Evolutionary conservation across 2,797 vertebrate species (phyloP), one percentile per base, ranked within the genome.

Genomic region (Mycteria americana): DNA sequence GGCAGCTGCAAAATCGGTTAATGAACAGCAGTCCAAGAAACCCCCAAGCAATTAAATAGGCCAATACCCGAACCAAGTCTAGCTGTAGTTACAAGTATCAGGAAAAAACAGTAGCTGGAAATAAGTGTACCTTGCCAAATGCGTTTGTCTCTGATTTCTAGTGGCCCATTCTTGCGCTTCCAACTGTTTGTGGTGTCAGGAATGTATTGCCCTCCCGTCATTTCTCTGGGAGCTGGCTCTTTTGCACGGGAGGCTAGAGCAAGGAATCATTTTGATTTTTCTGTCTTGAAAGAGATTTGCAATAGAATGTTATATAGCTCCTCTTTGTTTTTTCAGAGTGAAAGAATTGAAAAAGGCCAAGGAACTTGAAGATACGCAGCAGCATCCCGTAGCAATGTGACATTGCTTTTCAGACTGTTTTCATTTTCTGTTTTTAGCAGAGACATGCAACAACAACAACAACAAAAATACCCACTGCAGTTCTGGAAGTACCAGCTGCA

Each of bases 311-410:
- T 92, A 70, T 51, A 85, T 82, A 98, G 96, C 96, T 94, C 82
- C 93, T 97, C 92, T 97, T 98, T 97, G 95, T 98, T 98, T 98
- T 99, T 99, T 92, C 99, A 99, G 99, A 99, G 99, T 98, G 99
- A 99, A 99, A 99, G 99, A 99, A 99, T 99, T 99, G 99, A 99
- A 98, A 99, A 99, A 98, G 99, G 99, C 99, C 99, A 99, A 98
- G 99, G 99, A 99, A 99, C 99, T 99, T 99, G 99, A 99, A 99
- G 99, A 98, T 97, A 96, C 97, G 97, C 98, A 98, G 98, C 99
- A 98, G 98, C 99, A 98, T 98, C 98, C 99, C 98, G 98, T 99
- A 98, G 98, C 99, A 98, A 99, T 99, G 99, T 99, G 99, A 99
- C 99, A 98, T 99, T 99, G 98, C 98, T 99, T 98, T 98, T 99